A percentile compares a stretch with the other conserved stretches of the same genome.
phyloP scores from a whole-genome alignment of 2,113 vertebrate species.

The Oncorhynchus nerka region DNA sequence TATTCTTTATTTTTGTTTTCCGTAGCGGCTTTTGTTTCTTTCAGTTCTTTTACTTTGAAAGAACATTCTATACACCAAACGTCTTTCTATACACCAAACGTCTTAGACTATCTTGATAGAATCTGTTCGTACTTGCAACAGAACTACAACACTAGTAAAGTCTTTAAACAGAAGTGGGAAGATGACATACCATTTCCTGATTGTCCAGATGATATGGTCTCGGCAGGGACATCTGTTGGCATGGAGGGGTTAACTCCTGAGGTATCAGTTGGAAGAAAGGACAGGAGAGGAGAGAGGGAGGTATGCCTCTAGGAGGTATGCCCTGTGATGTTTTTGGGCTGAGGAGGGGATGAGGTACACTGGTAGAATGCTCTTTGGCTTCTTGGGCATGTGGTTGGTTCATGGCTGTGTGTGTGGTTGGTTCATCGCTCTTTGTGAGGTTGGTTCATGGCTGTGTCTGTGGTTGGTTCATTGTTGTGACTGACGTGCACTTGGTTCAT shows the following conservation, averaged over 20 bases:
- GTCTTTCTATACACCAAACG: constrained; percentile 72
- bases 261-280: constrained; percentile 80
- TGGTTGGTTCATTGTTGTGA: background rate
- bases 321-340: constrained; percentile 41
- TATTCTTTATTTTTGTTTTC: constrained; percentile 73
- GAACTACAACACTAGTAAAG: constrained; percentile 62
- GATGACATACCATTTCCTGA: constrained; percentile 53
- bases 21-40: constrained; percentile 72
- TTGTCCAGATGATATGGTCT: too few species aligned
- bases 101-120: constrained; percentile 61
- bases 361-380: constrained; percentile 99
- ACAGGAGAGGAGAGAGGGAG: constrained; percentile 32
- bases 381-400: constrained; percentile 74
- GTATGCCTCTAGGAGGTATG: constrained; percentile 98
- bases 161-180: constrained; percentile 78
- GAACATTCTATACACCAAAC: constrained; percentile 65
- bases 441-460: constrained; percentile 1
- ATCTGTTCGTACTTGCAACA: too few species aligned
- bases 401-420: constrained; percentile 6
- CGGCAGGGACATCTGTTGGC: too few species aligned
- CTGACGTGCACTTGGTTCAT: background rate
- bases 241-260: constrained; percentile 56
- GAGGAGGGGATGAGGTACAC: constrained; percentile 97
- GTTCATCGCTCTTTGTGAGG: too few species aligned
- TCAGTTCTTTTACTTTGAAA: constrained; percentile 49